Evolutionary conservation across 2,888 invertebrate genomes (phyloP).

Genomic region (Odontothrips loti): DNA sequence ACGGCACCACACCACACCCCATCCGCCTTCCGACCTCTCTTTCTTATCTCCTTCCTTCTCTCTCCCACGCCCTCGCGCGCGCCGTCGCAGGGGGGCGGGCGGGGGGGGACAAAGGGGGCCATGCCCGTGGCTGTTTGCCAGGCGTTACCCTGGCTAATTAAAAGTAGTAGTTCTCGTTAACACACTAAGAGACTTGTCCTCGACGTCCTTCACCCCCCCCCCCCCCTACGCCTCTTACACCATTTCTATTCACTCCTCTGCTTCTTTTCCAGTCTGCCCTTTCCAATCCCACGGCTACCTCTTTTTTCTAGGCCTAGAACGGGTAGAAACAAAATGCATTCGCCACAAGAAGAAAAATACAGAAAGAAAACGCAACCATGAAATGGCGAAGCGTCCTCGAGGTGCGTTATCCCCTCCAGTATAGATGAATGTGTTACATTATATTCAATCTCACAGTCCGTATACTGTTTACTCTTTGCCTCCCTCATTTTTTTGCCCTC

Average conservation of each 20-base stretch:
- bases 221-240: no score
- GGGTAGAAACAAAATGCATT: neutral
- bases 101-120: neutral
- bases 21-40: neutral
- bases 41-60: neutral
- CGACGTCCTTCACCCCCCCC: neutral
- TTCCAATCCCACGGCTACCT: neutral
- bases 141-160: constrained; percentile 14
- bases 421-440: no score
- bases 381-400: no score
- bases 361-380: neutral
- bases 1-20: neutral
- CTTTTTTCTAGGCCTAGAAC: no score
- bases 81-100: neutral
- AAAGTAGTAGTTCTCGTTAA: constrained; percentile 22
- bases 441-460: no score
- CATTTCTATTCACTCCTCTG: no score
- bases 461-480: neutral
- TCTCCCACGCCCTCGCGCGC: neutral
- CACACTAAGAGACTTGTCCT: constrained; percentile 4
- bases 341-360: neutral
- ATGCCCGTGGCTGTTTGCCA: constrained; percentile 7
- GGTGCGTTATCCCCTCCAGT: no score
- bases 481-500: neutral
- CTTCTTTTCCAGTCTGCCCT: no score